Conservation (phyloP, 2,797 vertebrate genomes). For the Cryptoblepharus egeriae region DNA sequence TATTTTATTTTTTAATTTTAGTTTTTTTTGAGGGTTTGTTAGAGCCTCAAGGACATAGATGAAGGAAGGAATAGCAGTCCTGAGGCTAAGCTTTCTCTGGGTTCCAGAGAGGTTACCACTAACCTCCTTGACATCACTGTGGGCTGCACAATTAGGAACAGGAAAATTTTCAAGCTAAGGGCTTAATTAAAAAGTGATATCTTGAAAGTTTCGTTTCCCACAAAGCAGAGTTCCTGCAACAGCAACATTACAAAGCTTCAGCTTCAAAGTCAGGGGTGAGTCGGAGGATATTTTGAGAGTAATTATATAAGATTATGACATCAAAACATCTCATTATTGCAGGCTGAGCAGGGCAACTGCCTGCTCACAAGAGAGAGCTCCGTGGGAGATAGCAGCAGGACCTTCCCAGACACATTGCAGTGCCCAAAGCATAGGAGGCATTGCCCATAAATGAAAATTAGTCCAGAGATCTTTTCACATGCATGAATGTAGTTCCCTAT, state of each 20-base stretch:
- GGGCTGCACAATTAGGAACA: neutral
- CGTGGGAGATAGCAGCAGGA: neutral
- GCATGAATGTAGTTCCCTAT: neutral
- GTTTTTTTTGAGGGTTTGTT: neutral
- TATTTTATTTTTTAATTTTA: too few species aligned
- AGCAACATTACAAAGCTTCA: slow-evolving; percentile 58
- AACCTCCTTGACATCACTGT: neutral
- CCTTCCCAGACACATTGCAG: neutral
- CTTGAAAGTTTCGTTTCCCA: slow-evolving; percentile 63
- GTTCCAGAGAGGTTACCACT: neutral
- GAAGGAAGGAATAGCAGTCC: neutral
- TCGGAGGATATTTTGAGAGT: slow-evolving; percentile 69
- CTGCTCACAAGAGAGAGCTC: slow-evolving; percentile 39
- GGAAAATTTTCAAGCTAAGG: slow-evolving; percentile 6
- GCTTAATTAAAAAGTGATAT: slow-evolving; percentile 49
- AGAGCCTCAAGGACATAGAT: neutral
- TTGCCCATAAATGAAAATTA: neutral
- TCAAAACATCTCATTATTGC: slow-evolving; percentile 60
- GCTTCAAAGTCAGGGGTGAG: slow-evolving; percentile 74
- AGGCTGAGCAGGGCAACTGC: slow-evolving; percentile 30
- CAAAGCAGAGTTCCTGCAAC: slow-evolving; percentile 59
- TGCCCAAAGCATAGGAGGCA: slow-evolving; percentile 21
- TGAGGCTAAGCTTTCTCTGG: neutral
- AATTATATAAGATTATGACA: slow-evolving; percentile 71
- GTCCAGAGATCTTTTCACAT: neutral